Conservation (phyloP, 2,113 vertebrate genomes). For the Poecile atricapillus region DNA sequence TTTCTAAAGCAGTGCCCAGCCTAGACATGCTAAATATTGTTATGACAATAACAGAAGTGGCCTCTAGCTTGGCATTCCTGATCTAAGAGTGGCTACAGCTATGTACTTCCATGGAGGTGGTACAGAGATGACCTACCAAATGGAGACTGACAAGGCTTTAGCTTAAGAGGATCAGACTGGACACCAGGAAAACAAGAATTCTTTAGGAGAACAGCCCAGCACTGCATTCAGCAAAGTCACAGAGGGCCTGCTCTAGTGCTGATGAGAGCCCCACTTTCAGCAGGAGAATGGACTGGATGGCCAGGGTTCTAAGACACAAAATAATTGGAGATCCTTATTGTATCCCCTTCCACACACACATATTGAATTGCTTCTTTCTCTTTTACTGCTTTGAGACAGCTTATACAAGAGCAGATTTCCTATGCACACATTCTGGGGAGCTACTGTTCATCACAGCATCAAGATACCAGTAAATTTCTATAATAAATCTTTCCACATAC, state of each 20-base stretch:
- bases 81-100: background rate
- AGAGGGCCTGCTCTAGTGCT: background rate
- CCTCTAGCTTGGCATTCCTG: background rate
- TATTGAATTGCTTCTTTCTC: fast-evolving
- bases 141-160: background rate
- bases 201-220: background rate
- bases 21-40: background rate
- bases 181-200: background rate
- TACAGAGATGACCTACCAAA: background rate
- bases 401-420: background rate
- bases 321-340: background rate
- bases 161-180: background rate
- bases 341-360: background rate
- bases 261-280: background rate
- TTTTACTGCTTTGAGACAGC: background rate
- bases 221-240: background rate
- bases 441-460: background rate
- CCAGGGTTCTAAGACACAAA: background rate
- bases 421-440: background rate
- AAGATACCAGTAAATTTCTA: background rate
- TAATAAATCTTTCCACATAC: background rate
- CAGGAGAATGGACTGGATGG: background rate
- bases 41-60: background rate
- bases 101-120: background rate
- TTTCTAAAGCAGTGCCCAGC: background rate